These are phyloP conservation scores for Drosophila tropicalis DNA, from an alignment of 1,140 invertebrate genomes.

Conservation along the genomic window DNA sequence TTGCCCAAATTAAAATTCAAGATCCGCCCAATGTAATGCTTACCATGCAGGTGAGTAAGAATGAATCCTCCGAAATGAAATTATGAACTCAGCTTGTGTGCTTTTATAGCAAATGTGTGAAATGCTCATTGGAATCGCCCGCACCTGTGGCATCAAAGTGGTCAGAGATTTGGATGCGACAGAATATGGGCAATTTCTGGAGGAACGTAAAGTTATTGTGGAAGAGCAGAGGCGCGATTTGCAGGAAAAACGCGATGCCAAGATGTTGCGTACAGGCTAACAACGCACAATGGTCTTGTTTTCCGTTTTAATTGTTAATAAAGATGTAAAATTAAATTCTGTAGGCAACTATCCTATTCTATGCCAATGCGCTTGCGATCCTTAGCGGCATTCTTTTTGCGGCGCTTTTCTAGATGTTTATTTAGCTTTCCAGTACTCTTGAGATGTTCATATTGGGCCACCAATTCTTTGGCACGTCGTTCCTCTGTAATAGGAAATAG, in stretches of 20 bases:
- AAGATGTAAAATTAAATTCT: slow-evolving; percentile 71
- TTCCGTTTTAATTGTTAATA: slow-evolving; percentile 61
- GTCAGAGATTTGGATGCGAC: slow-evolving; percentile 91
- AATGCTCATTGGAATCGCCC: slow-evolving; percentile 90
- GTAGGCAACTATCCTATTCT: slow-evolving; percentile 64
- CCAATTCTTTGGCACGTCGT: slow-evolving; percentile 86
- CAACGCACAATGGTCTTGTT: background rate
- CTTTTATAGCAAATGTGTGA: slow-evolving; percentile 90
- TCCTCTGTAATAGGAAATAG: slow-evolving; percentile 86
- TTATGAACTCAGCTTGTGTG: background rate
- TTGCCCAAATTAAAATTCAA: slow-evolving; percentile 95
- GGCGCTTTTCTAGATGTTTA: slow-evolving; percentile 89
- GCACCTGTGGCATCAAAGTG: slow-evolving; percentile 93
- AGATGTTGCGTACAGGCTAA: slow-evolving; percentile 92
- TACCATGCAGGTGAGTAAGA: slow-evolving; percentile 71
- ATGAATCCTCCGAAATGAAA: background rate
- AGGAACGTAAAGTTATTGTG: slow-evolving; percentile 89
- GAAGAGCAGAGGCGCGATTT: slow-evolving; percentile 90
- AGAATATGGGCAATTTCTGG: slow-evolving; percentile 93
- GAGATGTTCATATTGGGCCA: slow-evolving; percentile 89
- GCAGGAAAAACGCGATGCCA: slow-evolving; percentile 94
- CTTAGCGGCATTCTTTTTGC: slow-evolving; percentile 87
- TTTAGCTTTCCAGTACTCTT: slow-evolving; percentile 89
- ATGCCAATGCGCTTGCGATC: slow-evolving; percentile 83
- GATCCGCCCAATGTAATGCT: slow-evolving; percentile 90